phyloP scores from a whole-genome alignment of 1,140 invertebrate species.

The Pogonognathellus flavescens region DNA sequence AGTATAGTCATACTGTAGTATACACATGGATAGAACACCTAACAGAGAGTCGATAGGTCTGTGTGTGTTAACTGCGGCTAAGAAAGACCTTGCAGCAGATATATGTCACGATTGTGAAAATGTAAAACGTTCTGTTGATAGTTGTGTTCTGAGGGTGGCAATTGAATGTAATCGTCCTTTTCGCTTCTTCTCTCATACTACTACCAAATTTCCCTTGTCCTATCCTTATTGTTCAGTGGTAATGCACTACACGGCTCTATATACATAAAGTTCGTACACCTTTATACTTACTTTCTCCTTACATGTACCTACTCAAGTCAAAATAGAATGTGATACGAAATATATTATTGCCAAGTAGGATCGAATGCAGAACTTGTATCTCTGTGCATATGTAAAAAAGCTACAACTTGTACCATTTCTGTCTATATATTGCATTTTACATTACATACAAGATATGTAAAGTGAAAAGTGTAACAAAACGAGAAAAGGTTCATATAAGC shows the following conservation, averaged over 20 bases:
- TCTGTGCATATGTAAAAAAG: too few relatives aligned
- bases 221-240: too few relatives aligned
- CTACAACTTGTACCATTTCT: too few relatives aligned
- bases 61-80: not conserved
- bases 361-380: too few relatives aligned
- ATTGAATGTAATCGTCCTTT: slow-evolving; percentile 23
- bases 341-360: too few relatives aligned
- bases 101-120: slow-evolving; percentile 42
- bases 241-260: not conserved
- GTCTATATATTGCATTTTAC: too few relatives aligned
- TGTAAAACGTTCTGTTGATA: slow-evolving; percentile 40
- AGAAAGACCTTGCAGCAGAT: slow-evolving; percentile 17
- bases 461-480: not conserved
- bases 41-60: not conserved
- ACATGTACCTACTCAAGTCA: too few relatives aligned
- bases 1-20: too few relatives aligned
- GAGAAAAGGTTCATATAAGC: not conserved
- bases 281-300: too few relatives aligned
- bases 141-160: slow-evolving; percentile 20
- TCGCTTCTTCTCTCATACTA: not conserved
- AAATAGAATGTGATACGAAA: too few relatives aligned
- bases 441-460: too few relatives aligned
- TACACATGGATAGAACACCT: not conserved
- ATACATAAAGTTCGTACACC: not conserved
- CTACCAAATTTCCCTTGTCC: not conserved